Percentiles rank a stretch among this genome's conserved stretches.
phyloP scores from a whole-genome alignment of 1,140 invertebrate genomes.

The Conopomorpha cramerella region DNA sequence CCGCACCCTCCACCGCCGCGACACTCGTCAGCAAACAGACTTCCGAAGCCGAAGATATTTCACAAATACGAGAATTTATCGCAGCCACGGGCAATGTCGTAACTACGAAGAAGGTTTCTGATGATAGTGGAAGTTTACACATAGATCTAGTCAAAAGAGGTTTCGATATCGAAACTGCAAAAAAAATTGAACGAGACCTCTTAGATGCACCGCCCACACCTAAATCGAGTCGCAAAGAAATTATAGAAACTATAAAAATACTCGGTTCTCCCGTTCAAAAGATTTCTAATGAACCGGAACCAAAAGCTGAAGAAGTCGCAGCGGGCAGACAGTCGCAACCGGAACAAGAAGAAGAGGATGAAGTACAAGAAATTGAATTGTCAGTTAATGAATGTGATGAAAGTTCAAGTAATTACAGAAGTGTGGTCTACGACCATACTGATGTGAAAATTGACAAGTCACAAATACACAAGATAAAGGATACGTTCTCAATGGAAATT shows the following conservation, averaged over 20 bases:
- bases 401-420: slow-evolving; percentile 24
- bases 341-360: slow-evolving; percentile 17
- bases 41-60: slow-evolving; percentile 32
- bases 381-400: slow-evolving; percentile 28
- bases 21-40: too few species aligned
- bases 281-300: slow-evolving; percentile 1
- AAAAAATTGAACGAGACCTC: slow-evolving; percentile 44
- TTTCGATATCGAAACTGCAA: slow-evolving; percentile 43
- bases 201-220: slow-evolving; percentile 17
- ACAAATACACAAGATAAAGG: slow-evolving; percentile 27
- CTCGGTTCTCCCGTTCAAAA: not conserved
- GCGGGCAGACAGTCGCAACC: too few species aligned
- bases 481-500: slow-evolving; percentile 40
- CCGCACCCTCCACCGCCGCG: too few species aligned
- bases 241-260: slow-evolving; percentile 4
- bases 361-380: slow-evolving; percentile 35
- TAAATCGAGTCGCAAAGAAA: too few species aligned
- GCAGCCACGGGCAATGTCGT: slow-evolving; percentile 13
- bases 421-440: too few species aligned
- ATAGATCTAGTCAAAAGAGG: slow-evolving; percentile 38
- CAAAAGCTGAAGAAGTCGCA: slow-evolving; percentile 1
- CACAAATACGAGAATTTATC: slow-evolving; percentile 38
- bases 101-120: slow-evolving; percentile 4
- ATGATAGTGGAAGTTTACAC: slow-evolving; percentile 21
- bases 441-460: too few species aligned